Conservation (phyloP, 2,797 vertebrate species). For the Chiloscyllium punctatum region DNA sequence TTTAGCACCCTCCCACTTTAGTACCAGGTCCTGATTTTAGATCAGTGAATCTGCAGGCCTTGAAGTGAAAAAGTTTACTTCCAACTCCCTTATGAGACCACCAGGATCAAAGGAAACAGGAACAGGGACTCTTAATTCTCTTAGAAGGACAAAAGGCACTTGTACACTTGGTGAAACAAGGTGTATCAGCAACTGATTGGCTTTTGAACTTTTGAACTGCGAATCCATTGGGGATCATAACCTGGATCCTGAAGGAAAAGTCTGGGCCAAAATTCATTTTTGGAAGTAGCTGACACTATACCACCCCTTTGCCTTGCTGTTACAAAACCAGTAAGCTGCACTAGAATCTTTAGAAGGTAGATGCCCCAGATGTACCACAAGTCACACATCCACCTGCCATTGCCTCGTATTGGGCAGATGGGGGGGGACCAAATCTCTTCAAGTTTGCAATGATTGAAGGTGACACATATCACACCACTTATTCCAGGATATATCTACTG, state of each 20-base stretch:
- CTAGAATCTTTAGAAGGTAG: not conserved
- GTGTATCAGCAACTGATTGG: not conserved
- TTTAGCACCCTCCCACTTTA: not conserved
- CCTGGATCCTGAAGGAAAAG: not conserved
- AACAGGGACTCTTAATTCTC: not conserved
- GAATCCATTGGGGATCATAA: not conserved
- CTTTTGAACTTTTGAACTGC: not conserved
- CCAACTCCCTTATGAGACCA: not conserved
- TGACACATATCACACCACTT: not conserved
- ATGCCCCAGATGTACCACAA: not conserved
- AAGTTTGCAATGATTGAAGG: not conserved
- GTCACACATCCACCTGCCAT: not conserved
- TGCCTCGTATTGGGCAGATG: too few relatives aligned
- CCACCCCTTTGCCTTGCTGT: not conserved
- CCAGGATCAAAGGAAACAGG: not conserved
- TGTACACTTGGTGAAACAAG: not conserved
- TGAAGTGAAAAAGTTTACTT: not conserved
- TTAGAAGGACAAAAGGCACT: not conserved
- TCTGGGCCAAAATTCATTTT: not conserved
- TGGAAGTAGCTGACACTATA: not conserved
- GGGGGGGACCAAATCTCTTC: not conserved
- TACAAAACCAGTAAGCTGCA: not conserved
- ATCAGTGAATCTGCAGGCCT: not conserved
- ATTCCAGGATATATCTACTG: not conserved
- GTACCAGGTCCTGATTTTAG: not conserved